Base-by-base conservation (phyloP, 2,113 vertebrate genomes). In the Heterocephalus glaber region DNA sequence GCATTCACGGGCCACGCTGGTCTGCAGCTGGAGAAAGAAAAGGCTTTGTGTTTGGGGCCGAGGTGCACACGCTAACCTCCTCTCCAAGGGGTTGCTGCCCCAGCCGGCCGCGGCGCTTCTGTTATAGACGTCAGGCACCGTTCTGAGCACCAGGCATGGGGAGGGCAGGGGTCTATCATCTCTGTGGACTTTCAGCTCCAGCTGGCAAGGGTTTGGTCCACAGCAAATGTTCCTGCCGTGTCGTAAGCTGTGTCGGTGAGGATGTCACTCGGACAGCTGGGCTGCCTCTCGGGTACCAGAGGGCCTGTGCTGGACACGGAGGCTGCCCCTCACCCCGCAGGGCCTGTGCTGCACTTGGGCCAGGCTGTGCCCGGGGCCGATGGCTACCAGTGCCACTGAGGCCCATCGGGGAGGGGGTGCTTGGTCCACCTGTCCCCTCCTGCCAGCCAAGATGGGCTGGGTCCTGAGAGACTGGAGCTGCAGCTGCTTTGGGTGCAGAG, bases 11-110 rank as follows among this genome's bases (percentile, higher is more conserved):
- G 66, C 94, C 7, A 3, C 56, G 14, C 68, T 24, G 9, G 47
- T n/a, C 79, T 72, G 70, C 93, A 91, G 97, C 91, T 47, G 65
- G 52, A 95, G 95, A 96, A 70, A 82, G 93, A 90, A 88, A 85
- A 88, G 95, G 89, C 93, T 95, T 90, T 96, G 97, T 95, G 93
- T 65, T 84, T 5, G 0, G 63, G 79, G 22, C 52, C 30, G 86
- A 13, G 92, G 89, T 9, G 3, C 6, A 16, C 22, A 60, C 1
- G 5, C 77, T 72, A 41, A 77, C 93, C 82, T 38, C 49, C 92
- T 44, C 28, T n/a, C 83, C 90, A 80, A 16, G 86, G 28, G 92
- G 90, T 82, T 4, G 86, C 44, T 17, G 3, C 56, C 44, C 38
- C 89, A 30, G 94, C 82, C 92, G 0, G n/a, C 63, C 56, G 5